Base-by-base conservation (phyloP, 2,113 vertebrate genomes). In the Stigmatopora nigra region DNA sequence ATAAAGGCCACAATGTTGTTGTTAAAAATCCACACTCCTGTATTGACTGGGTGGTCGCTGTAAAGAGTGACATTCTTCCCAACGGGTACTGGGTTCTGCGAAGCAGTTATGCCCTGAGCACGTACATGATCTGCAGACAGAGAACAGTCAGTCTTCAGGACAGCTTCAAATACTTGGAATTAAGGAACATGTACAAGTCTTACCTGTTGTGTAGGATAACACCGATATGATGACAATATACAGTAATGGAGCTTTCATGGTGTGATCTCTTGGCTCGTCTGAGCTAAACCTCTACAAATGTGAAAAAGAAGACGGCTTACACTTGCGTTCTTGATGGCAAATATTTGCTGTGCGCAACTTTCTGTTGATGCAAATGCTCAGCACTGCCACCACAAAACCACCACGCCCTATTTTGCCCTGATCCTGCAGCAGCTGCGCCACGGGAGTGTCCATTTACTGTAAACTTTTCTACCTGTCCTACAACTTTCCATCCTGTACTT, bases 401-500 rank as follows among this genome's bases (percentile, higher is more conserved):
- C 76, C 82, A 78, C 88, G 38, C 82, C 78, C 79, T 82, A 76
- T 88, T 83, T 77, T 76, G 63, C 77, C 77, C 68, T 76, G 8
- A 46, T 79, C 68, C 41, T 35, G 48, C 53, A 47, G 22, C 10
- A 17, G 16, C 10, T 65, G 52, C 41, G 13, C 59, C 41, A 7
- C 55, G 67, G 84, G 78, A 72, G 80, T 80, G 79, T 75, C 58
- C 65, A 77, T 81, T 84, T 85, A 82, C 78, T 80, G 77, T 80
- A 78, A 81, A 81, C 69, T 51, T 67, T 5, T 9, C 5, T 7
- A 20, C 44, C 55, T 2, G 20, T 51, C 31, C 41, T 35, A 58
- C 36, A 64, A 60, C 61, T 58, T 71, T 61, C 22, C 35, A 51
- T 48, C 1, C 49, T 31, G 38, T 19, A 22, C 12, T 45, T 19